Conservation (phyloP, 2,888 invertebrate species). For the Nebria salina region DNA sequence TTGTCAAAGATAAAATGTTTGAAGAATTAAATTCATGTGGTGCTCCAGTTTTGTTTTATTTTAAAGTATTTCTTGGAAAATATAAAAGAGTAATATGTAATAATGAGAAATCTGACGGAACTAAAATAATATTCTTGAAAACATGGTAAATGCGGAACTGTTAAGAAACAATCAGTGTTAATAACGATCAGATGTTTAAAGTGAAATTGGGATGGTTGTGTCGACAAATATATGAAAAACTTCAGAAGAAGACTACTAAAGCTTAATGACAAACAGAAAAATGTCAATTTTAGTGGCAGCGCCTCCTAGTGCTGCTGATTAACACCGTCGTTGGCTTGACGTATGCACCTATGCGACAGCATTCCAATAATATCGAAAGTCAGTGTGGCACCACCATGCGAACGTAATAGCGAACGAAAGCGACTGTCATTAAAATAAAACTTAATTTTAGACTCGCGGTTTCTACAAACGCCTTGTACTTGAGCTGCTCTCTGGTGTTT, state of each 20-base stretch:
- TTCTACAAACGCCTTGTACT: background rate
- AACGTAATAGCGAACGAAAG: conserved; percentile 2
- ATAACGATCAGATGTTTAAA: background rate
- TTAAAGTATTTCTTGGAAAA: background rate
- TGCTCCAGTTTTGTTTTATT: background rate
- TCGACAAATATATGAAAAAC: background rate
- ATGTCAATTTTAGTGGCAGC: background rate
- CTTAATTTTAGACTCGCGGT: conserved; percentile 28
- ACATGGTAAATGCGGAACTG: background rate
- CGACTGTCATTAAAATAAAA: conserved; percentile 3
- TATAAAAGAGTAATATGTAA: background rate
- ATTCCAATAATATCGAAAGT: conserved; percentile 35
- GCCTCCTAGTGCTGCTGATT: background rate
- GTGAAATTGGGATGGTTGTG: background rate
- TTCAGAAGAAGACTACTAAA: background rate
- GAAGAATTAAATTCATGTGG: background rate
- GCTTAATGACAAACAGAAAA: background rate
- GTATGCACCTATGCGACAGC: conserved; percentile 19
- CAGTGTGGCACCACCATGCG: conserved; percentile 25
- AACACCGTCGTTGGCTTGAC: conserved; percentile 25
- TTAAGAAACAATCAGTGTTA: background rate
- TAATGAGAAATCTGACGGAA: background rate
- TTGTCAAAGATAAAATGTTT: background rate
- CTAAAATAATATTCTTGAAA: background rate
- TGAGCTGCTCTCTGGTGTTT: conserved; percentile 37